Conservation (phyloP, 2,888 invertebrate species). For the Pediacus dermestoides region DNA sequence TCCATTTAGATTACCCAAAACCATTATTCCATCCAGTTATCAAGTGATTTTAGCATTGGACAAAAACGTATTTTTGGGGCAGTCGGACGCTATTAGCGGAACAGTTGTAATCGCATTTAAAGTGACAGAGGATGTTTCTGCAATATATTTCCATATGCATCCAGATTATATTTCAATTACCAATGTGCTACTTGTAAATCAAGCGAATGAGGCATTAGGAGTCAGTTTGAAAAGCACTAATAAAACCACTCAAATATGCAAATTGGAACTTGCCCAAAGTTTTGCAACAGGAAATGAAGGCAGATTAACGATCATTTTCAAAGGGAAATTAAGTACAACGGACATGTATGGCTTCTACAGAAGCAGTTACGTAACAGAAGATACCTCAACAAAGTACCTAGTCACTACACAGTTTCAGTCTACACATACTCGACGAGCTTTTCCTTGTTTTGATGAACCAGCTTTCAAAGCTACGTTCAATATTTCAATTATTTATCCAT, state of each 20-base stretch:
- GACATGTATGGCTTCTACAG: constrained; percentile 31
- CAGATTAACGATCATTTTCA: constrained; percentile 11
- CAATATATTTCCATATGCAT: neutral
- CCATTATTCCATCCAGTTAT: constrained; percentile 48
- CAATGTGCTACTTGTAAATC: neutral
- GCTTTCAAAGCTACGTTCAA: constrained; percentile 27
- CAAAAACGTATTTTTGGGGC: neutral
- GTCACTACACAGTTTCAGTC: constrained; percentile 31
- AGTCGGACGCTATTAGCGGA: neutral
- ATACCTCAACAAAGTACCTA: constrained; percentile 21
- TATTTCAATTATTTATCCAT: constrained; percentile 22
- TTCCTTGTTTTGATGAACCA: constrained; percentile 35
- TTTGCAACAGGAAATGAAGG: constrained; percentile 9
- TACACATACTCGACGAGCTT: constrained; percentile 25
- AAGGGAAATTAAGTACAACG: constrained; percentile 19
- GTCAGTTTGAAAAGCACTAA: constrained; percentile 15
- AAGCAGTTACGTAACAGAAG: constrained; percentile 22
- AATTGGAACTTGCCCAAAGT: neutral
- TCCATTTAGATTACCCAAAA: constrained; percentile 52
- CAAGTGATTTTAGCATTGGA: neutral
- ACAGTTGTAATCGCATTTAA: neutral
- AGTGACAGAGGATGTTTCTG: neutral
- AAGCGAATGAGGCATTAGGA: neutral
- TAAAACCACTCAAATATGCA: neutral
- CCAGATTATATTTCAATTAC: neutral